Base-by-base conservation (phyloP, 2,797 vertebrate species). In the Halcyon leucocephala region DNA sequence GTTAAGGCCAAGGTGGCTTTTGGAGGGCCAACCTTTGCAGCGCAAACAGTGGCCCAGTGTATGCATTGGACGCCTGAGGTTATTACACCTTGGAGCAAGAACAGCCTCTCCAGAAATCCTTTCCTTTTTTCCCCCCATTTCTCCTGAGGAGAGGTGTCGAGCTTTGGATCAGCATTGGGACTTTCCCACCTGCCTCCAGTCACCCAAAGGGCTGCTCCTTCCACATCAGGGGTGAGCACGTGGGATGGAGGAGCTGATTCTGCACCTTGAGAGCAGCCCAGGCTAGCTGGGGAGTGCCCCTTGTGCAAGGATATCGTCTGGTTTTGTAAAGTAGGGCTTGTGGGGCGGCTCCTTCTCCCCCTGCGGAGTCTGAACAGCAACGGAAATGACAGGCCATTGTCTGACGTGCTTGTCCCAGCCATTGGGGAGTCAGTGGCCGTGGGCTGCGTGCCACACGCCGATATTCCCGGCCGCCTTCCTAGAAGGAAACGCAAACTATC, bases 401-500 rank as follows among this genome's bases (percentile, higher is more conserved):
- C 46, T 88, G 79, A 12, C 3, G 0, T 0, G 1, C 49, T 86
- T 1, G 1, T 80, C 82, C 92, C 9, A 0, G 24, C 84, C 25
- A 9, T 4, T 3, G 7, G 84, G 91, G 84, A 94, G 88, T 25
- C 82, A 64, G 72, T 73, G 88, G 92, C 92, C 5, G 31, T 12
- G 0, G 90, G 95, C 95, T 90, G 87, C 17, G 69, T 8, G 26
- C 94, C 2, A 5, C 18, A 60, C 92, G 92, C 92, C 39, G 29
- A 65, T 88, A 92, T 86, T 90, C 90, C 81, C 51, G 29, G 73
- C 94, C 54, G 86, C 84, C 89, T 96, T 96, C 95, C 95, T 96
- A 94, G 96, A 95, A 95, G 89, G 93, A 96, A 86, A 94, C 82
- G 87, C 89, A 92, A 91, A 83, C 95, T 96, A 35, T 96, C 95